Evolutionary conservation across 2,888 invertebrate species (phyloP).

Genomic region (Phania funesta): DNA sequence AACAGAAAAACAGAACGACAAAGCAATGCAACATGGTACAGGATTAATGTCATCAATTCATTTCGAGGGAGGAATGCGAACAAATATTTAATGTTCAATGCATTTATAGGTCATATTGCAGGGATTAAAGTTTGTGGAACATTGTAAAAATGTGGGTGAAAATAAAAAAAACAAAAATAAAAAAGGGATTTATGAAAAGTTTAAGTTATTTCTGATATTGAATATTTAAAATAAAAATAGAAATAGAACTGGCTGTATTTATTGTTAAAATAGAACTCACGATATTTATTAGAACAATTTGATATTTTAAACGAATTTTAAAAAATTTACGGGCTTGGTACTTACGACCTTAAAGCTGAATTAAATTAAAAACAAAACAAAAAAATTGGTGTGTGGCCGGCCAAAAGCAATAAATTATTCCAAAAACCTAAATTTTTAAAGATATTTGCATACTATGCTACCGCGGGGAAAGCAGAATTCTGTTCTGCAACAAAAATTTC

Average conservation of each 20-base stretch:
- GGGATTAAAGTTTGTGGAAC: constrained; percentile 26
- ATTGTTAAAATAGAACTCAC: not conserved
- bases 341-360: no score
- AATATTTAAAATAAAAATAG: not conserved
- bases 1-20: not conserved
- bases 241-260: not conserved
- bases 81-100: constrained; percentile 65
- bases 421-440: no score
- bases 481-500: no score
- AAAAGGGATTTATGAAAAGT: not conserved
- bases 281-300: no score
- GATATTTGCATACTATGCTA: no score
- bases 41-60: constrained; percentile 63
- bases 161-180: not conserved
- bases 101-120: constrained; percentile 63
- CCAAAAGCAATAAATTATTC: no score
- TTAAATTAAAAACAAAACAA: no score
- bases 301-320: no score
- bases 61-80: constrained; percentile 49
- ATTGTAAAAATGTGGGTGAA: no score
- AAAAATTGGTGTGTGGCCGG: no score
- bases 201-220: constrained; percentile 14
- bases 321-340: no score
- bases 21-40: not conserved
- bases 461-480: no score